Base-by-base conservation (phyloP, 30 jellyfish, hydroid and myxozoan genomes). In the Cassiopea andromeda region DNA sequence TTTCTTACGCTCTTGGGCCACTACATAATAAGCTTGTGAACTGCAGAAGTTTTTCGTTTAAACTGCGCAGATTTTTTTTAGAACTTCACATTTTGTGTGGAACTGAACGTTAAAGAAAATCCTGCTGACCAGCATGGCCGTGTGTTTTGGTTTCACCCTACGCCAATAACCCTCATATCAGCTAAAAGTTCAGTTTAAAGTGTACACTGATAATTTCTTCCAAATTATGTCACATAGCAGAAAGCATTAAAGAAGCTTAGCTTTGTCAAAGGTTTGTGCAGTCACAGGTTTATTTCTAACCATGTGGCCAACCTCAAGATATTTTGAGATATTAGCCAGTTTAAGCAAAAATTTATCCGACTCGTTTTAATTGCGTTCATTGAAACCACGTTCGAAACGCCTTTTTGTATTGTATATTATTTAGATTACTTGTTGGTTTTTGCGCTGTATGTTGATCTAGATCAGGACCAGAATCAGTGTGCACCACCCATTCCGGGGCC, bases 301-400 rank as follows among this genome's bases (percentile, higher is more conserved):
- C 5, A n/a, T 70, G 79, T 15, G 79, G 79, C 16, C 79, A 70
- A 16, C 79, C 79, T 16, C 54, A 70, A 27, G 15, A 18, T 70
- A 38, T 70, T 2, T 70, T 70, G 4, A 16, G 49, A 16, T 70
- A 70, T 18, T 70, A 70, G 54, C 79, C 54, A 43, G 79, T 27
- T 38, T 70, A 8, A 70, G 3, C 49, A 10, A 7, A 18, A 70
- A 70, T 70, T 70, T 70, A 70, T 70, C 79, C 0, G n/a, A 0
- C 6, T 70, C 54, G 5, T 3, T 70, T 70, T 8, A 2, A 8
- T 16, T 43, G 49, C 15, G 49, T 4, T 8, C 49, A 4, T 6
- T 70, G 54, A 70, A n/a, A 70, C 4, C 15, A 43, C 54, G 45
- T 16, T 70, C 15, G 15, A 70, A n/a, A 16, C 18, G 57, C 54